Conservation (phyloP, 2,113 vertebrate genomes). For the Halcyon malimbica region DNA sequence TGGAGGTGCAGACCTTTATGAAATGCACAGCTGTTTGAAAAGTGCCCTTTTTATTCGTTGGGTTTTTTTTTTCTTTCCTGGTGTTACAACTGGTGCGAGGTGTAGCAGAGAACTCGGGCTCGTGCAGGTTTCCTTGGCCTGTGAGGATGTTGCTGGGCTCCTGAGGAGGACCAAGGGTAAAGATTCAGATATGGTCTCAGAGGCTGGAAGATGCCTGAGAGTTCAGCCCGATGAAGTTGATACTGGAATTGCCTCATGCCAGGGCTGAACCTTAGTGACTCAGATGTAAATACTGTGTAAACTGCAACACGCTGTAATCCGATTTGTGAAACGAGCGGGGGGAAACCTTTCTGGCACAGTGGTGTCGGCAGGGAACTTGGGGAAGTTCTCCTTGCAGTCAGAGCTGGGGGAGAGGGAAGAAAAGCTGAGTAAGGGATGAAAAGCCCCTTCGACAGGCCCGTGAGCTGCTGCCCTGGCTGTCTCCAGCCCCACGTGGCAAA, state of each 20-base stretch:
- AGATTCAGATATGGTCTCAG: not conserved
- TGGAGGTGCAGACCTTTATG: not conserved
- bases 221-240: not conserved
- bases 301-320: not conserved
- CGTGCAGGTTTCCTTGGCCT: fast-evolving
- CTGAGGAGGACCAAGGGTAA: not conserved
- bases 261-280: not conserved
- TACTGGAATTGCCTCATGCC: not conserved
- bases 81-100: not conserved
- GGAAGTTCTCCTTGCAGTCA: not conserved
- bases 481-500: fast-evolving
- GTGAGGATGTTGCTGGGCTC: not conserved
- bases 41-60: not conserved
- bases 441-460: not conserved
- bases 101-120: not conserved
- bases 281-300: not conserved
- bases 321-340: not conserved
- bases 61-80: not conserved
- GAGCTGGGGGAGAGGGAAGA: not conserved
- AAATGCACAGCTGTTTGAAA: not conserved
- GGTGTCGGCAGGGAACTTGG: fast-evolving
- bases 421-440: not conserved
- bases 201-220: not conserved
- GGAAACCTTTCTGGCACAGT: not conserved
- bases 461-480: not conserved